A percentile compares a stretch with the other conserved stretches of the same genome.
phyloP scores from a whole-genome alignment of 2,888 invertebrate species.

The Erebia palarica region DNA sequence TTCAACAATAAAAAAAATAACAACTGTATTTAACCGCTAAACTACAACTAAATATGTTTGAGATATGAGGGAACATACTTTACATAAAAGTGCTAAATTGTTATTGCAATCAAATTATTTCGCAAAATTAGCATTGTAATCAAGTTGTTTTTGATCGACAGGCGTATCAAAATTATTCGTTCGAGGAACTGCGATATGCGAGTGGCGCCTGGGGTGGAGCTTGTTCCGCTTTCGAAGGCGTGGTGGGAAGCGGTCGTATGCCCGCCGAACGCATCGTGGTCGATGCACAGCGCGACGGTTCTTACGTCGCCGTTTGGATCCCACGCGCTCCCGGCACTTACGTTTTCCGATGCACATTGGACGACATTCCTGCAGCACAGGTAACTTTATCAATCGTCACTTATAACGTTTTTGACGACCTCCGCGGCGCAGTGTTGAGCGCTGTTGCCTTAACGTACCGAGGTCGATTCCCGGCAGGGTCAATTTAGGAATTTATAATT shows the following conservation, averaged over 20 bases:
- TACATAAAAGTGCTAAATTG: too few relatives aligned
- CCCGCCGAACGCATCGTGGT: slow-evolving; percentile 89
- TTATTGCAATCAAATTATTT: too few relatives aligned
- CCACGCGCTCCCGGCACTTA: slow-evolving; percentile 95
- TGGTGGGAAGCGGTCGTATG: slow-evolving; percentile 67
- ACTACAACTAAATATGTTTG: too few relatives aligned
- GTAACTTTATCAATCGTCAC: slow-evolving; percentile 57
- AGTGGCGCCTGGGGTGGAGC: slow-evolving; percentile 73
- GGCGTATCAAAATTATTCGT: slow-evolving; percentile 95
- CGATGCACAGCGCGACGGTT: slow-evolving; percentile 89
- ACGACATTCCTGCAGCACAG: slow-evolving; percentile 90
- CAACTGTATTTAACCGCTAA: too few relatives aligned
- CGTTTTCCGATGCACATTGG: slow-evolving; percentile 92
- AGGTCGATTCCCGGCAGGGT: too few relatives aligned
- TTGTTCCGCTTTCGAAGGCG: slow-evolving; percentile 58
- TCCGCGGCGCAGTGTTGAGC: too few relatives aligned
- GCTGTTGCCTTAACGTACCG: too few relatives aligned
- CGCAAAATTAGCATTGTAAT: not conserved
- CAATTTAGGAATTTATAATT: too few relatives aligned
- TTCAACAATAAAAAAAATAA: too few relatives aligned
- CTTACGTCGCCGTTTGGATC: slow-evolving; percentile 94
- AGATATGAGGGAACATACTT: too few relatives aligned
- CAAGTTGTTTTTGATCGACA: slow-evolving; percentile 54
- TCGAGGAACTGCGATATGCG: slow-evolving; percentile 93
- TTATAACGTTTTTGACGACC: not conserved